These are phyloP conservation scores for Thaumatotibia leucotreta DNA, from an alignment of 1,140 invertebrate genomes.

Conservation along the genomic window DNA sequence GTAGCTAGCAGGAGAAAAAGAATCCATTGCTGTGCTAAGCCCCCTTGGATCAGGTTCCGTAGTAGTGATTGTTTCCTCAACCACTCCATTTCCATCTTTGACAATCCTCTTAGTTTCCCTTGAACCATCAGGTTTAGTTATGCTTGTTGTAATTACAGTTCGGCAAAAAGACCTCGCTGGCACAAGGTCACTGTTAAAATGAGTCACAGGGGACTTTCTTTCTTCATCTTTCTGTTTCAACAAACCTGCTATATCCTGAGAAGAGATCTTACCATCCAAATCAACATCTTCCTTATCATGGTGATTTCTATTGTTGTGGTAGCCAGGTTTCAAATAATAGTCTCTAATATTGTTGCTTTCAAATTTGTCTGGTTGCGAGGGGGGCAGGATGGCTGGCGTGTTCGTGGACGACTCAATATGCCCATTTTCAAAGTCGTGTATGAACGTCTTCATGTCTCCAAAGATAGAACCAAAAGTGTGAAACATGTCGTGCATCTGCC, in stretches of 20 bases:
- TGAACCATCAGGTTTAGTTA: slow-evolving; percentile 62
- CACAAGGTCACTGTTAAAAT: slow-evolving; percentile 48
- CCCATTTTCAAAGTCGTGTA: slow-evolving; percentile 42
- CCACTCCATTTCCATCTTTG: slow-evolving; percentile 59
- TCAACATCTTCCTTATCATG: slow-evolving; percentile 46
- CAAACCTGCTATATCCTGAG: slow-evolving; percentile 59
- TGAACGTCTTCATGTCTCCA: slow-evolving; percentile 52
- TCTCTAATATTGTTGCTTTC: slow-evolving; percentile 50
- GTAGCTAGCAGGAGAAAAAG: slow-evolving; percentile 35
- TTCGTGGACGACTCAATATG: slow-evolving; percentile 32
- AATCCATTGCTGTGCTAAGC: slow-evolving; percentile 30
- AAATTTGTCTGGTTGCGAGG: slow-evolving; percentile 31
- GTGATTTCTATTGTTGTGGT: slow-evolving; percentile 37
- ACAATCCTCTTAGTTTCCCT: slow-evolving; percentile 59
- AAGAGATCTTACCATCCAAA: slow-evolving; percentile 63
- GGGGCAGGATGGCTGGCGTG: slow-evolving; percentile 11
- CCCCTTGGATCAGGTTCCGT: slow-evolving; percentile 35
- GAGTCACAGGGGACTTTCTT: slow-evolving; percentile 24
- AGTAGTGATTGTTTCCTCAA: slow-evolving; percentile 57
- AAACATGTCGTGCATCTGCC: slow-evolving; percentile 62
- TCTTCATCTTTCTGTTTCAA: slow-evolving; percentile 48
- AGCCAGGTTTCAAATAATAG: slow-evolving; percentile 65
- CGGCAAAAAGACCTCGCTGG: slow-evolving; percentile 54
- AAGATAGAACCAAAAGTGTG: slow-evolving; percentile 56
- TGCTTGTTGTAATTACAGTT: slow-evolving; percentile 66